Base-by-base conservation (phyloP, 64 coral and sea anemone species). In the Hydrozoanthus tunicans region DNA sequence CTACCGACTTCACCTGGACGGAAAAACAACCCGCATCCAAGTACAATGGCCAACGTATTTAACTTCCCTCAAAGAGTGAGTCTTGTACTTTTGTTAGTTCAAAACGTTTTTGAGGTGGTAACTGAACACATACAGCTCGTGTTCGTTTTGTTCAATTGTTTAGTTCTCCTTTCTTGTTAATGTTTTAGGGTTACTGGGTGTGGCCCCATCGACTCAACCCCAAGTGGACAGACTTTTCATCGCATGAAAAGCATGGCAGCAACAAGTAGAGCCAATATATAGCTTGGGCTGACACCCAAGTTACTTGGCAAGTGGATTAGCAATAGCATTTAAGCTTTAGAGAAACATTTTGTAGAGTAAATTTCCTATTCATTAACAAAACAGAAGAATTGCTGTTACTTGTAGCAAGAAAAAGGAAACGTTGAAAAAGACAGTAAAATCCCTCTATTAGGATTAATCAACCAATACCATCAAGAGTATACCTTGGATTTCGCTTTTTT, bases 151-250 rank as follows among this genome's bases (percentile, higher is more conserved):
- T n/a, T 52, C 71, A 74, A 15, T 66, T 4, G 64, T 5, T 32
- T 74, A 25, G 71, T 26, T 6, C 5, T 11, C 5, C 20, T 25
- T 6, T 4, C 17, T 24, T 0, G 10, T 25, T 25, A 51, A 27
- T 3, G 62, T 83, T 83, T 51, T 26, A 83, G 81, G 81, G 81
- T 2, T 83, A 83, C 13, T 83, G 81, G 81, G 81, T 83, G 62
- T 83, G 81, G 81, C 81, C 81, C 3, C 81, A 83, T 53, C 17
- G 81, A 13, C 51, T 83, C 4, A 64, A 66, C 5, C 14, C 81
- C 32, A 11, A n/a, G 43, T 64, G 81, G 52, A n/a, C 63, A 23
- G 62, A 83, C 7, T 12, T 12, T 3, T 9, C 81, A 53, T 9
- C 62, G 9, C 14, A 6, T 83, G 63, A 67, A 6, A 12, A 69